Evolutionary conservation across 2,888 invertebrate genomes (phyloP).

Genomic region (Athalia circularis): DNA sequence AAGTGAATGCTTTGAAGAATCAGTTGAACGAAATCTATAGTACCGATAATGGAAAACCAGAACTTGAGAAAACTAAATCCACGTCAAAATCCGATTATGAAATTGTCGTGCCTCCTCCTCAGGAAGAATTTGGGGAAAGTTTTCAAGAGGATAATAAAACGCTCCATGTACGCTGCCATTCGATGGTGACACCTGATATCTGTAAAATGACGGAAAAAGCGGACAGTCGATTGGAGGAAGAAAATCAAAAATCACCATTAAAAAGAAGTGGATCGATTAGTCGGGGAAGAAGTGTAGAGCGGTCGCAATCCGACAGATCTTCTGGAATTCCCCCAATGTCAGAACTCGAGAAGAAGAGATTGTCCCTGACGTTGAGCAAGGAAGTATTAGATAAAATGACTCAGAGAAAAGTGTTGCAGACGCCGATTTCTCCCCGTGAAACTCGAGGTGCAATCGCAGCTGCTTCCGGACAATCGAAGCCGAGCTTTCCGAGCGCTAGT

Average conservation of each 20-base stretch:
- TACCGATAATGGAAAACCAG: conserved; percentile 73
- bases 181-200: conserved; percentile 64
- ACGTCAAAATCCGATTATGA: conserved; percentile 58
- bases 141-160: conserved; percentile 57
- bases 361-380: conserved; percentile 84
- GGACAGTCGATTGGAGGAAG: conserved; percentile 18
- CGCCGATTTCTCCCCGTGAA: conserved; percentile 60
- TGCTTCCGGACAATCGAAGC: conserved; percentile 63
- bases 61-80: background rate
- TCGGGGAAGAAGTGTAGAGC: conserved; percentile 60
- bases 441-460: conserved; percentile 72
- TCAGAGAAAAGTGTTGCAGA: conserved; percentile 70
- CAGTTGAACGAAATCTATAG: conserved; percentile 90
- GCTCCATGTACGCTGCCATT: conserved; percentile 70
- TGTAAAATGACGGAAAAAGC: conserved; percentile 41
- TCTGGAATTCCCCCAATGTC: conserved; percentile 68
- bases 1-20: conserved; percentile 86
- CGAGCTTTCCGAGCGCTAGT: conserved; percentile 49
- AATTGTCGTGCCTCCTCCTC: conserved; percentile 65
- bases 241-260: conserved; percentile 50
- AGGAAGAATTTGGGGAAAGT: conserved; percentile 53
- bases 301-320: conserved; percentile 56
- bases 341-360: conserved; percentile 83
- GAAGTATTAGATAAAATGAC: conserved; percentile 82
- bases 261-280: conserved; percentile 66